Conservation (phyloP, 53 echinoderm and acorn worm genomes). For the Henricia sp. region DNA sequence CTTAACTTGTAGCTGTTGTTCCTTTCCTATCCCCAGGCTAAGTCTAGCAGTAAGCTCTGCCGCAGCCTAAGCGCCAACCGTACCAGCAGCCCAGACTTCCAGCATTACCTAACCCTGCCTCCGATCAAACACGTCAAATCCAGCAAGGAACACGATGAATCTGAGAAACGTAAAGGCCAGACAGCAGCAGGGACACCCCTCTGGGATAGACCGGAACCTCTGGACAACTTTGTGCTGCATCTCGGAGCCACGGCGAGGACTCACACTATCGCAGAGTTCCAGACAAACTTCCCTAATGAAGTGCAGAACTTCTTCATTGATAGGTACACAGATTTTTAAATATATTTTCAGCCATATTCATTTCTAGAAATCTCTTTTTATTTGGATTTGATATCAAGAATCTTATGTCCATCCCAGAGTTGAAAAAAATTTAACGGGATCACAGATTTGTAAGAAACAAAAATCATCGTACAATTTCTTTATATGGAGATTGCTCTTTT, state of each 20-base stretch:
- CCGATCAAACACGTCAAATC: slow-evolving; percentile 83
- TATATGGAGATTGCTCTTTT: too few relatives aligned
- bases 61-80: slow-evolving; percentile 47
- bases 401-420: too few relatives aligned
- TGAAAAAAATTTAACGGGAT: too few relatives aligned
- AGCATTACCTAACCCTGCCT: slow-evolving; percentile 95
- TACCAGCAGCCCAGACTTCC: slow-evolving; percentile 75
- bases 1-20: too few relatives aligned
- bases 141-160: slow-evolving; percentile 73
- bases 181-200: slow-evolving; percentile 84
- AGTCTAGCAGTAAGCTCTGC: slow-evolving; percentile 45
- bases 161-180: slow-evolving; percentile 49
- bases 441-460: too few relatives aligned
- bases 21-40: too few relatives aligned
- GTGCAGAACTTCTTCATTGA: slow-evolving; percentile 95
- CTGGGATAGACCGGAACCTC: slow-evolving; percentile 80
- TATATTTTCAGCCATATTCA: too few relatives aligned
- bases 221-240: slow-evolving; percentile 87
- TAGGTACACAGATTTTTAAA: slow-evolving; percentile 67
- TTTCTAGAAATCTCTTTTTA: not conserved
- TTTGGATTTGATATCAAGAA: not conserved
- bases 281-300: slow-evolving; percentile 97
- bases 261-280: slow-evolving; percentile 96
- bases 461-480: too few relatives aligned
- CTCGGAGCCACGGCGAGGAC: slow-evolving; percentile 91